A percentile compares a stretch with the other conserved stretches of the same genome.
These are phyloP conservation scores for Phyllostomus hastatus DNA, from an alignment of 2,113 vertebrate species.

Conservation along the genomic window DNA sequence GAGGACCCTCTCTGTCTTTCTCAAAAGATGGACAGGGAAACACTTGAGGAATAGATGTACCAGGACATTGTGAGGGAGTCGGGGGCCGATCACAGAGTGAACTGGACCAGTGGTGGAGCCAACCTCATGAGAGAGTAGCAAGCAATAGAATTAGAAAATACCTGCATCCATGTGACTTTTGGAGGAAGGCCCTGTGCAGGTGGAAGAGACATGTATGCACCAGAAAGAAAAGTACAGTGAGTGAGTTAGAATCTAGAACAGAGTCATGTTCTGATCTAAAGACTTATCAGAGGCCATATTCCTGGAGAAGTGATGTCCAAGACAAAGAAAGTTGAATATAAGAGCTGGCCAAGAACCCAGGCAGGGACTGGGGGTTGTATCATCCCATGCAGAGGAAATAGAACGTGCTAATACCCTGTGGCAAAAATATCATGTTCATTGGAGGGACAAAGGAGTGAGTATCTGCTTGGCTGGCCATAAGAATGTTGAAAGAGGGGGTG, in stretches of 20 bases:
- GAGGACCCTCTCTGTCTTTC: neutral
- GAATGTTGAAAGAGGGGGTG: neutral
- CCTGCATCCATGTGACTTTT: neutral
- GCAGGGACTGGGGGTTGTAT: accelerated
- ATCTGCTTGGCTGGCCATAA: neutral
- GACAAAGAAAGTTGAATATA: neutral
- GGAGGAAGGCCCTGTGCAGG: neutral
- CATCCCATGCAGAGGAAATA: neutral
- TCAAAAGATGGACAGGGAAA: neutral
- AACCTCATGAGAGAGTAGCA: too few relatives aligned
- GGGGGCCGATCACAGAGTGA: neutral
- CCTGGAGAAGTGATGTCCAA: neutral
- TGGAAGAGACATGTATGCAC: neutral
- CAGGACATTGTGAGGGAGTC: neutral
- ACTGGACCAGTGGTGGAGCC: neutral
- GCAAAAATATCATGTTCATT: neutral
- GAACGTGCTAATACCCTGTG: neutral
- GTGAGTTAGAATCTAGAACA: neutral
- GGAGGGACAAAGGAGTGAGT: neutral
- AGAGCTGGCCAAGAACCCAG: neutral
- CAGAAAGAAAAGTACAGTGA: neutral
- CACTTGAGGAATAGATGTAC: neutral
- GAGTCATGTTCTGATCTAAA: neutral
- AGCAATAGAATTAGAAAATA: neutral
- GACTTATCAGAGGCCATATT: too few relatives aligned